These are phyloP conservation scores for Danionella cerebrum DNA, from an alignment of 2,113 vertebrate genomes.

Conservation along the genomic window DNA sequence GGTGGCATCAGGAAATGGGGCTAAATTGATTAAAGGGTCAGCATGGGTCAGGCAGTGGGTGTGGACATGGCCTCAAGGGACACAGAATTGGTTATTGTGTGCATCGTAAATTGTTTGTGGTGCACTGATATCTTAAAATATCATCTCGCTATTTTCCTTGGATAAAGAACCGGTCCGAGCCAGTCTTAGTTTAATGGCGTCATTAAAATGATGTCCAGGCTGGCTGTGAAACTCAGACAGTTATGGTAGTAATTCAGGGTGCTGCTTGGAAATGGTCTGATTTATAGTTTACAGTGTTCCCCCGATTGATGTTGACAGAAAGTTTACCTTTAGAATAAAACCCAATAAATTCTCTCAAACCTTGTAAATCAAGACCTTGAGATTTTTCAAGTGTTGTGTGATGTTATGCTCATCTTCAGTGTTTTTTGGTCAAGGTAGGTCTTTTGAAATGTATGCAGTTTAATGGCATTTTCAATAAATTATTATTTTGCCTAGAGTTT, in stretches of 20 bases:
- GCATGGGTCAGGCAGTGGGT: slow-evolving; percentile 47
- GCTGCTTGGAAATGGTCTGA: no score
- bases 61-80: slow-evolving; percentile 40
- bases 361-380: no score
- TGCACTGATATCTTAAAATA: neutral
- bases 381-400: no score
- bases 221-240: neutral
- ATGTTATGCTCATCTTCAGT: neutral
- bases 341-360: no score
- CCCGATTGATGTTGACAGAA: no score
- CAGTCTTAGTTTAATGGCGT: neutral
- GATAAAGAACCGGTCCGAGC: neutral
- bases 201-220: neutral
- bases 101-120: neutral
- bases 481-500: slow-evolving; percentile 49
- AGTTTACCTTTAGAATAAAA: no score
- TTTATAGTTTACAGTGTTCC: no score
- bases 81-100: neutral
- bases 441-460: slow-evolving; percentile 33
- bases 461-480: slow-evolving; percentile 55
- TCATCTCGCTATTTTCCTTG: neutral
- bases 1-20: slow-evolving; percentile 59
- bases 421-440: slow-evolving; percentile 32
- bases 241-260: no score
- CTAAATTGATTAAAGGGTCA: slow-evolving; percentile 51